Evolutionary conservation across 2,113 vertebrate genomes (phyloP), one percentile per base, ranked within the genome.

Genomic region (Zosterops japonicus): DNA sequence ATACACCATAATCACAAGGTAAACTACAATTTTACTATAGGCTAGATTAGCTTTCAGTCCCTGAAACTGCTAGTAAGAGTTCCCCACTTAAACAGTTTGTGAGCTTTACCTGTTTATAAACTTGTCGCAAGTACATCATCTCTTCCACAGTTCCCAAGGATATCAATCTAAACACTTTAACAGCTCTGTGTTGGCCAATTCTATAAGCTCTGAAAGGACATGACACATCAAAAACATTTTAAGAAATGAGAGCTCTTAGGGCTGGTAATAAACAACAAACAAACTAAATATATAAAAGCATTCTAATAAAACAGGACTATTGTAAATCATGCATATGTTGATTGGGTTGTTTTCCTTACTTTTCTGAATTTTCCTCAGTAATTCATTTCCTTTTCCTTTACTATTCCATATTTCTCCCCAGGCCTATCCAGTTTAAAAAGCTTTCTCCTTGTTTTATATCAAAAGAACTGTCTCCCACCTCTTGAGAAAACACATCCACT

Each of bases 111-210:
- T 99, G 99, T 93, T 99, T 99, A 95, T 99, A 99, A 89, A 99
- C 94, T 93, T 99, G 99, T 50, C 99, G 98, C 92, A 99, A 98
- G 88, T 99, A 99, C 95, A 99, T 99, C 50, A 99, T 97, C 93
- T 99, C 99, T 89, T 99, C 99, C 89, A 99, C 98, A 13, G 99
- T 99, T 50, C 99, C 99, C 98, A 99, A 92, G 27, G 99, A 99
- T 95, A 99, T 99, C 41, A 99, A 93, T 69, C 99, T 97, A 63
- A 99, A 98, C 18, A 99, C 99, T 93, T 98, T 99, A 82, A 99
- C 99, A 96, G 99, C 98, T 82, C 98, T 98, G 95, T 98, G 98
- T 9, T 99, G 99, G n/a, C 99, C 99, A 91, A 99, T 99, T 68
- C 99, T 98, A 84, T 99, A 99, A 3, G 98, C 99, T 96, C 99